Percentiles rank a stretch among this genome's conserved stretches.
Conservation (phyloP, 2,113 vertebrate species). For the Melanotaenia duboulayi region DNA sequence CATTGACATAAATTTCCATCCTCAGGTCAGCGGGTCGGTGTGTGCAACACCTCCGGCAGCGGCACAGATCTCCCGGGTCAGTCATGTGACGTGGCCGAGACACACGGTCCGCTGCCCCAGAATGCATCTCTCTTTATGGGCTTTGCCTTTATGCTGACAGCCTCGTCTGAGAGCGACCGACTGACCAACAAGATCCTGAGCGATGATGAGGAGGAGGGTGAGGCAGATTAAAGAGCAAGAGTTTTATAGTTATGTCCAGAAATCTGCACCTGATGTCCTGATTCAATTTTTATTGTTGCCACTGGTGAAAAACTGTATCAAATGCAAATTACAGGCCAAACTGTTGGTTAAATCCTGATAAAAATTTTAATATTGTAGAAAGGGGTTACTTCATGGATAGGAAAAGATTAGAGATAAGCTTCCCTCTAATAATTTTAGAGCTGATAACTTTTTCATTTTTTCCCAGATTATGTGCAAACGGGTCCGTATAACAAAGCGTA, state of each 20-base stretch:
- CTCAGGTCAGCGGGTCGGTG: conserved; percentile 75
- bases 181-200: conserved; percentile 79
- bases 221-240: conserved; percentile 3
- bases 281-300: too few relatives aligned
- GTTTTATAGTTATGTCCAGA: too few relatives aligned
- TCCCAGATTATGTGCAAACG: conserved; percentile 84
- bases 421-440: too few relatives aligned
- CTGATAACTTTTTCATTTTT: background rate
- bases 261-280: too few relatives aligned
- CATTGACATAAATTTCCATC: background rate
- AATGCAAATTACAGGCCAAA: too few relatives aligned
- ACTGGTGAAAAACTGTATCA: too few relatives aligned
- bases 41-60: conserved; percentile 84
- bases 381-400: too few relatives aligned
- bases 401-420: too few relatives aligned
- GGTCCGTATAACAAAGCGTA: conserved; percentile 91
- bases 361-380: too few relatives aligned
- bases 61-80: conserved; percentile 76
- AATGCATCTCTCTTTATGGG: conserved; percentile 93
- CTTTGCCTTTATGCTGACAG: conserved; percentile 95
- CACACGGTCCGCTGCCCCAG: conserved; percentile 89
- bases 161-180: conserved; percentile 89
- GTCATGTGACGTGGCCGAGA: conserved; percentile 72
- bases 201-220: conserved; percentile 91
- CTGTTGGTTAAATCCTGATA: too few relatives aligned